Conservation (phyloP, 2,888 invertebrate genomes). For the Luperina testacea region DNA sequence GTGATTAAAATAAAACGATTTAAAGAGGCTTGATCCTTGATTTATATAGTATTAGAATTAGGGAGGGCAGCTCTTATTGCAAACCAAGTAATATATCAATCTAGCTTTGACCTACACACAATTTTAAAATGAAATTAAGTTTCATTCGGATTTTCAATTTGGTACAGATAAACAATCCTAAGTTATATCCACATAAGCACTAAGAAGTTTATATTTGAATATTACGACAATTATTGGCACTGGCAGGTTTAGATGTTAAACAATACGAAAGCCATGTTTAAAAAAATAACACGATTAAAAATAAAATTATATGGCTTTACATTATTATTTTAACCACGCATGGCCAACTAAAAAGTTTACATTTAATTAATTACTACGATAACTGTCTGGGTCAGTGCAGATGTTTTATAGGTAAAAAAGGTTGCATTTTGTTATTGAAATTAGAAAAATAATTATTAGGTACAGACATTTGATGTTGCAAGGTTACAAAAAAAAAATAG, state of each 20-base stretch:
- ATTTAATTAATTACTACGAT: not conserved
- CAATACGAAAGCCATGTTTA: not conserved
- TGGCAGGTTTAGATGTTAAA: not conserved
- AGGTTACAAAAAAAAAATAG: slow-evolving; percentile 1
- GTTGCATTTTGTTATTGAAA: not conserved
- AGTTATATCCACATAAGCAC: not conserved
- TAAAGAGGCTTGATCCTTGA: slow-evolving; percentile 18
- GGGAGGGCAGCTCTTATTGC: slow-evolving; percentile 18
- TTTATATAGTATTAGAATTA: slow-evolving; percentile 31
- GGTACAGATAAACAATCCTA: not conserved
- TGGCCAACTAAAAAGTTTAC: slow-evolving; percentile 10
- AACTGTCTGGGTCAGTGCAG: not conserved
- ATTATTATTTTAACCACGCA: not conserved
- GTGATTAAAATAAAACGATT: slow-evolving; percentile 17
- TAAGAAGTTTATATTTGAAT: not conserved
- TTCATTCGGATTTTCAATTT: not conserved
- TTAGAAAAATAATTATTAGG: not conserved
- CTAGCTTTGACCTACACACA: slow-evolving; percentile 6
- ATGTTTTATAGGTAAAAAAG: not conserved
- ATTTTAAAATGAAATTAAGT: slow-evolving; percentile 2
- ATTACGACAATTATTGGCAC: not conserved
- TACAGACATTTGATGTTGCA: not conserved
- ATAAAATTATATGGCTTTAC: not conserved
- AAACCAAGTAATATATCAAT: slow-evolving; percentile 32
- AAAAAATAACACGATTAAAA: not conserved